Conservation (phyloP, 2,113 vertebrate species). For the Crotalus horridus region DNA sequence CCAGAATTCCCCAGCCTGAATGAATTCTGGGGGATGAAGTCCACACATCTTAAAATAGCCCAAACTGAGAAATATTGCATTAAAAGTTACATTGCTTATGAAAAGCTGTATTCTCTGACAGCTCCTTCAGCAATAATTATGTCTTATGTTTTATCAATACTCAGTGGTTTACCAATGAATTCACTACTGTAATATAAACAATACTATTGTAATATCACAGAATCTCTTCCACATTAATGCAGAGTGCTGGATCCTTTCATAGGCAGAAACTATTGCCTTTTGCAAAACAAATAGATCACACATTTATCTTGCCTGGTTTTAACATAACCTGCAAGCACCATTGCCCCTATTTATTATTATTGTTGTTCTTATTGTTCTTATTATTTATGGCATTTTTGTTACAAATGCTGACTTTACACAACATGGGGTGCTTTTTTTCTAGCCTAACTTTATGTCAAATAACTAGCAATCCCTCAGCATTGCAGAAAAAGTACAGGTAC, state of each 20-base stretch:
- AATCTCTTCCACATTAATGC: not conserved
- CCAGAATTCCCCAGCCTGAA: not conserved
- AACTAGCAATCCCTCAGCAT: not conserved
- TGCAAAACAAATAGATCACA: not conserved
- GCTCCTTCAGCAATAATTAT: not conserved
- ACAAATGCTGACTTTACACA: not conserved
- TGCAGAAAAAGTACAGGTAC: not conserved
- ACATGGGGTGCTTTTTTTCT: not conserved
- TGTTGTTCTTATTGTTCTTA: too few species aligned
- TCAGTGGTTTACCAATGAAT: not conserved
- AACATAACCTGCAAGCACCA: not conserved
- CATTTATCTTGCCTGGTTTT: not conserved
- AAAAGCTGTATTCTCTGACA: not conserved
- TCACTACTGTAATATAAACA: not conserved
- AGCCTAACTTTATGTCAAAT: not conserved
- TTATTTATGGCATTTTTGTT: not conserved
- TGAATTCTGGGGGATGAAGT: not conserved
- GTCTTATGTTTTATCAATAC: not conserved
- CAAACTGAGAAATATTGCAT: not conserved
- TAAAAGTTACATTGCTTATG: not conserved
- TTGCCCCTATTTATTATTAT: not conserved
- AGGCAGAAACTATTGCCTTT: not conserved
- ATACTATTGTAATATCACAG: not conserved
- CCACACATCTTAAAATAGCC: not conserved
- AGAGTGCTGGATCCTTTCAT: not conserved